These are phyloP conservation scores for Philereme vetulata DNA, from an alignment of 2,888 invertebrate species.

Conservation along the genomic window DNA sequence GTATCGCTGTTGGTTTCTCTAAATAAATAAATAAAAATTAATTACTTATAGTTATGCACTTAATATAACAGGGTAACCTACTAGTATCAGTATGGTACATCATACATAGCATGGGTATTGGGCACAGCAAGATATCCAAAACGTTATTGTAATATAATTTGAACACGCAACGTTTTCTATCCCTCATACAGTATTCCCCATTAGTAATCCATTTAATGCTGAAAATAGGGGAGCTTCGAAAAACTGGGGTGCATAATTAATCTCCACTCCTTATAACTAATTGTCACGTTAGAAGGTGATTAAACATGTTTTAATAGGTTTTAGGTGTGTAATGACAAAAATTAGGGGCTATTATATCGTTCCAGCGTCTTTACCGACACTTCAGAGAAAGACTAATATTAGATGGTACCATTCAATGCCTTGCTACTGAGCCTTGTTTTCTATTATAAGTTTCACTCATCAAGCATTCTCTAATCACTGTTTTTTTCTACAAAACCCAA, in stretches of 20 bases:
- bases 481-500: slow-evolving; percentile 1
- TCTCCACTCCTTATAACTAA: background rate
- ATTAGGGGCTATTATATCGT: too few species aligned
- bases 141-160: slow-evolving; percentile 3
- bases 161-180: slow-evolving; percentile 38
- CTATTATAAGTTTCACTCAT: background rate
- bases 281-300: too few species aligned
- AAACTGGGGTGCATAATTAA: slow-evolving; percentile 39
- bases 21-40: too few species aligned
- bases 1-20: too few species aligned
- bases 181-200: slow-evolving; percentile 53
- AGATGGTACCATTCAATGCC: background rate
- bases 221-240: slow-evolving; percentile 43
- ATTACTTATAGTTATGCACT: too few species aligned
- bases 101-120: background rate
- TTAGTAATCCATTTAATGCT: slow-evolving; percentile 56
- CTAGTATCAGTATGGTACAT: too few species aligned
- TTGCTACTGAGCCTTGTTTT: slow-evolving; percentile 1
- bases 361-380: too few species aligned
- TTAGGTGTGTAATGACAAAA: too few species aligned
- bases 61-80: too few species aligned
- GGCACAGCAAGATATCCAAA: background rate
- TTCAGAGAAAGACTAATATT: too few species aligned
- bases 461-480: background rate
- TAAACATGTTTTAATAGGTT: too few species aligned